Conservation (phyloP, 2,113 vertebrate genomes). For the Tachysurus vachellii region DNA sequence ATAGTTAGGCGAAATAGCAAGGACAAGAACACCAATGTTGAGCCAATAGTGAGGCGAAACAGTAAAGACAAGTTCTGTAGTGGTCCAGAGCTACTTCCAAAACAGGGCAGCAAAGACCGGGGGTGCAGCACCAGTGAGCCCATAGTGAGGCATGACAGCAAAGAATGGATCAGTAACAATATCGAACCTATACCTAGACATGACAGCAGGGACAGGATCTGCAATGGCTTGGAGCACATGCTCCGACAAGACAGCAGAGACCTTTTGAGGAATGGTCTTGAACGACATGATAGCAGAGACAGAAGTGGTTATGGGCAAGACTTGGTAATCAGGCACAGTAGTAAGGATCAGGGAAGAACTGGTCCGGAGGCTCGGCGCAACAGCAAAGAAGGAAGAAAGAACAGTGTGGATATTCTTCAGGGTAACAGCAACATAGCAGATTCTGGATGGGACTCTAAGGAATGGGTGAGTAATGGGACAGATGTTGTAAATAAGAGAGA, state of each 20-base stretch:
- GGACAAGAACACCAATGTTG: conserved; percentile 49
- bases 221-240: conserved; percentile 61
- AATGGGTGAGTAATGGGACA: conserved; percentile 63
- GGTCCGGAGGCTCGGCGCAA: conserved; percentile 67
- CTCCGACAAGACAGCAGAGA: conserved; percentile 69
- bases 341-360: conserved; percentile 66
- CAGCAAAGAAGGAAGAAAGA: conserved; percentile 51
- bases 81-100: conserved; percentile 59
- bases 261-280: conserved; percentile 61
- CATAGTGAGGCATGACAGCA: conserved; percentile 63
- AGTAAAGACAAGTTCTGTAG: conserved; percentile 67
- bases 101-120: conserved; percentile 67
- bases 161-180: conserved; percentile 47
- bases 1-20: conserved; percentile 63
- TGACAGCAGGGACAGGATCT: conserved; percentile 62
- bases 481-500: conserved; percentile 63
- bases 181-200: conserved; percentile 44
- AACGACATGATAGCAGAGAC: conserved; percentile 71
- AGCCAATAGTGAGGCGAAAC: conserved; percentile 65
- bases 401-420: conserved; percentile 31
- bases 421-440: conserved; percentile 39
- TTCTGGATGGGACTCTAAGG: conserved; percentile 59
- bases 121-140: conserved; percentile 27
- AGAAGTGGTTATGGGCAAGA: conserved; percentile 42
- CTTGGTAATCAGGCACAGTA: conserved; percentile 62